Percentiles rank a stretch among this genome's conserved stretches.
Conservation (phyloP, 1,140 invertebrate genomes). For the Zeugodacus cucurbitae region DNA sequence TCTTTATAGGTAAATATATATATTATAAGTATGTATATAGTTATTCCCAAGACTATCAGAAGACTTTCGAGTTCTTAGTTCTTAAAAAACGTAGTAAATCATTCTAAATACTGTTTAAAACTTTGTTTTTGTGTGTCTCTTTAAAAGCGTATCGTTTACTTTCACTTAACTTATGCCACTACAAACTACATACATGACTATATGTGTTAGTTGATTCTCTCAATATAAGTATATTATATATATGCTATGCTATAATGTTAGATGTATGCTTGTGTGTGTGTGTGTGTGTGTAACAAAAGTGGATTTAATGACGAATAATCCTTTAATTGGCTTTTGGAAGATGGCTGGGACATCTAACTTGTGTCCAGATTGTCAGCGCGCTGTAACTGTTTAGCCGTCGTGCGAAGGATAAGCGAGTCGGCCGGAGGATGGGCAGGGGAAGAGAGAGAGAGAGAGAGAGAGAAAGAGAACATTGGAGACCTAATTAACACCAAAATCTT, state of each 20-base stretch:
- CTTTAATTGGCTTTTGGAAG: slow-evolving; percentile 35
- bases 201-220: background rate
- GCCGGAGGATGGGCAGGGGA: background rate
- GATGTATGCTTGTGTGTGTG: background rate
- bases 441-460: background rate
- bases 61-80: slow-evolving; percentile 2
- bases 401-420: background rate
- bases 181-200: background rate
- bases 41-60: background rate
- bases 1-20: background rate
- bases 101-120: slow-evolving; percentile 30
- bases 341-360: slow-evolving; percentile 15
- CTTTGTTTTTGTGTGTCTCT: slow-evolving; percentile 29
- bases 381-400: background rate
- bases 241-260: too few species aligned
- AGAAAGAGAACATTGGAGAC: background rate
- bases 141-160: slow-evolving; percentile 35
- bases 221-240: background rate
- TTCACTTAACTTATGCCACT: slow-evolving; percentile 12
- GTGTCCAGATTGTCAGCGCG: slow-evolving; percentile 36
- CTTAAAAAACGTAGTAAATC: slow-evolving; percentile 9
- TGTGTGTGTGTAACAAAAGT: background rate
- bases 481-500: slow-evolving; percentile 17
- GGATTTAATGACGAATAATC: slow-evolving; percentile 18
- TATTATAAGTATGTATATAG: background rate